Conservation (phyloP, 1,140 invertebrate genomes). For the Heliconius hermathena region DNA sequence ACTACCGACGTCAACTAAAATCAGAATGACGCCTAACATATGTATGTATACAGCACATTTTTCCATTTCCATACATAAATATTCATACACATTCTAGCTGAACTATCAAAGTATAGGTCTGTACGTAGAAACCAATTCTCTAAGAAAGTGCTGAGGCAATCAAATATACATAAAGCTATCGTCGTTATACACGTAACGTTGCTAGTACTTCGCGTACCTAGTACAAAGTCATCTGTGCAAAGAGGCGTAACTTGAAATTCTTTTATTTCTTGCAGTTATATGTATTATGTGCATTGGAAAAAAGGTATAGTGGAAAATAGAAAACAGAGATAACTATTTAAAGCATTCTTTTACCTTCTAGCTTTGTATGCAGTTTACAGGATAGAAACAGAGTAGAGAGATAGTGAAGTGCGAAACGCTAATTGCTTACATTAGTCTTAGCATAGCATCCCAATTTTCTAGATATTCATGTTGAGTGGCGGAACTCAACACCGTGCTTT, state of each 20-base stretch:
- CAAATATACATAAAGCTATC: constrained; percentile 15
- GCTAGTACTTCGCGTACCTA: background rate
- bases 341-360: no score
- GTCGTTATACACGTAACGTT: background rate
- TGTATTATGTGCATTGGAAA: no score
- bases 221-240: background rate
- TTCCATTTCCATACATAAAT: background rate
- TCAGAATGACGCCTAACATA: background rate
- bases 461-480: no score
- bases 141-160: background rate
- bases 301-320: no score
- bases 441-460: no score
- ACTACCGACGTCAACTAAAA: background rate
- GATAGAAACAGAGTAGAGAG: no score
- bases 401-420: no score
- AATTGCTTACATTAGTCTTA: no score
- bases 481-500: no score
- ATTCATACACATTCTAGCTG: background rate
- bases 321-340: no score
- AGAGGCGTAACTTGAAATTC: background rate
- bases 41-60: background rate
- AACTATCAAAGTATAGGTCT: background rate
- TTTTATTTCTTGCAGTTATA: background rate
- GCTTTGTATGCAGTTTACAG: no score
- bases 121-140: background rate